Conservation (phyloP, 2,888 invertebrate species). For the Rhabditoides inermis region DNA sequence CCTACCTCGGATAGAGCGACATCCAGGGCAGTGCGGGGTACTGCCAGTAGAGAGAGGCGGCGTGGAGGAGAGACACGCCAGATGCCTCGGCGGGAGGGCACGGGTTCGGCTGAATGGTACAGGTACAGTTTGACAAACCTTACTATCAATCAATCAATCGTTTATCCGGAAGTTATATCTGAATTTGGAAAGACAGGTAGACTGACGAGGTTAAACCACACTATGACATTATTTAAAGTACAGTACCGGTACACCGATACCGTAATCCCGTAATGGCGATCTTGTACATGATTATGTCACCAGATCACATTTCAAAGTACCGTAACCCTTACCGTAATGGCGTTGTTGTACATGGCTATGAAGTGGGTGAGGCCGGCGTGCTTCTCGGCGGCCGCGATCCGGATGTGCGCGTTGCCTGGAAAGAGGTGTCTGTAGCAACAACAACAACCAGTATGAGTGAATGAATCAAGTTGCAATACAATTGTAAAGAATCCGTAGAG, state of each 20-base stretch:
- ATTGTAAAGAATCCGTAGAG: too few species aligned
- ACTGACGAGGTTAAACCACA: too few species aligned
- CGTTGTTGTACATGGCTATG: neutral
- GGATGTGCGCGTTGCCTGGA: constrained; percentile 19
- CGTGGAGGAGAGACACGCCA: constrained; percentile 24
- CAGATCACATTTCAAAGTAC: neutral
- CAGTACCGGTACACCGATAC: too few species aligned
- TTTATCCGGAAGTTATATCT: too few species aligned
- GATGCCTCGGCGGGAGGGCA: constrained; percentile 1
- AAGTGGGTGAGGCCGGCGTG: constrained; percentile 10
- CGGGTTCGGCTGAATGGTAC: neutral
- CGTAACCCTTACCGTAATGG: neutral
- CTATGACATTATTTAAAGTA: too few species aligned
- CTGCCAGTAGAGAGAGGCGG: constrained; percentile 25
- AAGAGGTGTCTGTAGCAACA: too few species aligned
- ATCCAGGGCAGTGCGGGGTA: constrained; percentile 31
- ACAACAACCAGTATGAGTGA: too few species aligned
- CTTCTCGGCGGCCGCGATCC: constrained; percentile 18
- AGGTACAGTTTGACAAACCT: neutral
- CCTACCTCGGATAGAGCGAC: constrained; percentile 25
- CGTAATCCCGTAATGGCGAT: too few species aligned
- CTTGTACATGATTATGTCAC: constrained; percentile 10
- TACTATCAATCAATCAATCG: neutral
- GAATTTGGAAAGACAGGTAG: too few species aligned
- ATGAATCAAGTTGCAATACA: too few species aligned